Conservation (phyloP, 2,888 invertebrate genomes). For the Drosophila putrida region DNA sequence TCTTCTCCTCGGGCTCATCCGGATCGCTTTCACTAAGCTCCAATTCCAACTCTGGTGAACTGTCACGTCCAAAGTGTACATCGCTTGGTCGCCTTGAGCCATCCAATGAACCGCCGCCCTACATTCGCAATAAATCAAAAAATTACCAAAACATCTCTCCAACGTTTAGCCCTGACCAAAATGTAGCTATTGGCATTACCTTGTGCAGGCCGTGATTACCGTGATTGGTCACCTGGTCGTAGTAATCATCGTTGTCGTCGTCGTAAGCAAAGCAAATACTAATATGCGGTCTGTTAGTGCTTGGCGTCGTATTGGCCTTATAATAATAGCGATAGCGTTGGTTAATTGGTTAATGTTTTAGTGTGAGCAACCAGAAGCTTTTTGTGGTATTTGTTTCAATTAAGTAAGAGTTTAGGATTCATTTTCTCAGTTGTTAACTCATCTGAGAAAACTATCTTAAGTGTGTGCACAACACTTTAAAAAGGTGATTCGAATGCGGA, state of each 20-base stretch:
- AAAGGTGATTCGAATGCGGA: background rate
- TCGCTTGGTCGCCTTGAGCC: constrained; percentile 85
- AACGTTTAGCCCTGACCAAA: constrained; percentile 21
- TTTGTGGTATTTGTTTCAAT: constrained; percentile 7
- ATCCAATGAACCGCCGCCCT: constrained; percentile 81
- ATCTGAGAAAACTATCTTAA: background rate
- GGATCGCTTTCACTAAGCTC: constrained; percentile 88
- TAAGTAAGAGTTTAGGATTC: background rate
- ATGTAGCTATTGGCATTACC: constrained; percentile 59
- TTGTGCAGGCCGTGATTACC: constrained; percentile 61
- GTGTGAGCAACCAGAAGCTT: constrained; percentile 13
- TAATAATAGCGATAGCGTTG: constrained; percentile 65
- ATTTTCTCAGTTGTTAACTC: constrained; percentile 3
- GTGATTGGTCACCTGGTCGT: constrained; percentile 53
- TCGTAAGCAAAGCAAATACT: constrained; percentile 85
- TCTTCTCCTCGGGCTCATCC: constrained; percentile 89
- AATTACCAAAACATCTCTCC: constrained; percentile 17
- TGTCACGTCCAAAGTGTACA: constrained; percentile 85
- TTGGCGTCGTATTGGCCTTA: constrained; percentile 75
- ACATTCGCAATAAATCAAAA: constrained; percentile 10
- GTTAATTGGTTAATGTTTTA: constrained; percentile 61
- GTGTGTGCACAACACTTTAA: constrained; percentile 5
- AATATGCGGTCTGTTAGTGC: constrained; percentile 82
- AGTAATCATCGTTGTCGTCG: constrained; percentile 78
- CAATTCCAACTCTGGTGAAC: constrained; percentile 88